Conservation (phyloP, 2,113 vertebrate genomes). For the Lophura nycthemera region DNA sequence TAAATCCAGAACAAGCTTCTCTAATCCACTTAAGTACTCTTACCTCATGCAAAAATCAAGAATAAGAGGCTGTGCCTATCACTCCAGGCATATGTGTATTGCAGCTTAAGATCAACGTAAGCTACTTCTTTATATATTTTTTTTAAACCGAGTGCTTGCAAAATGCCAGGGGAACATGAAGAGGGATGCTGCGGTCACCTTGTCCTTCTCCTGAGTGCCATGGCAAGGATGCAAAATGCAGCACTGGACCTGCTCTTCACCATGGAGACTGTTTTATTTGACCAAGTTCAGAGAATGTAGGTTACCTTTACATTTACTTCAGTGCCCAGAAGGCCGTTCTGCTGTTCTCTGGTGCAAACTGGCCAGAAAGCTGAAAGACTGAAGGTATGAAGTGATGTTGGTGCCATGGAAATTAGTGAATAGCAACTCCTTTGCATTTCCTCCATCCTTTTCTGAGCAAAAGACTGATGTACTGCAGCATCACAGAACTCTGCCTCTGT, state of each 20-base stretch:
- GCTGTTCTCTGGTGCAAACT: not conserved
- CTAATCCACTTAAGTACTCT: constrained; percentile 32
- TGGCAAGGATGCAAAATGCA: not conserved
- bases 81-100: not conserved
- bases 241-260: not conserved
- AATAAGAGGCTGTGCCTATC: not conserved
- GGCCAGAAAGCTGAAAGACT: not conserved
- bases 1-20: constrained; percentile 30
- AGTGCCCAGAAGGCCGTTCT: not conserved
- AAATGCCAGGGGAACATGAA: not conserved
- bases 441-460: not conserved
- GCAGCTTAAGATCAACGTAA: constrained; percentile 38
- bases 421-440: not conserved
- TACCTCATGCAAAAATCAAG: constrained; percentile 28
- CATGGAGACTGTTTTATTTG: not conserved
- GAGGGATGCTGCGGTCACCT: not conserved
- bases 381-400: not conserved
- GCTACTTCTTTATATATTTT: not conserved
- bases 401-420: not conserved
- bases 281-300: not conserved
- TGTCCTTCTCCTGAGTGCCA: not conserved
- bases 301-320: not conserved
- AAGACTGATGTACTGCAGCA: not conserved
- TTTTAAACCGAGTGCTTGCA: not conserved
- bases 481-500: not conserved